Evolutionary conservation across 2,113 vertebrate species (phyloP), one percentile per base, ranked within the genome.

Genomic region (Scatophagus argus): DNA sequence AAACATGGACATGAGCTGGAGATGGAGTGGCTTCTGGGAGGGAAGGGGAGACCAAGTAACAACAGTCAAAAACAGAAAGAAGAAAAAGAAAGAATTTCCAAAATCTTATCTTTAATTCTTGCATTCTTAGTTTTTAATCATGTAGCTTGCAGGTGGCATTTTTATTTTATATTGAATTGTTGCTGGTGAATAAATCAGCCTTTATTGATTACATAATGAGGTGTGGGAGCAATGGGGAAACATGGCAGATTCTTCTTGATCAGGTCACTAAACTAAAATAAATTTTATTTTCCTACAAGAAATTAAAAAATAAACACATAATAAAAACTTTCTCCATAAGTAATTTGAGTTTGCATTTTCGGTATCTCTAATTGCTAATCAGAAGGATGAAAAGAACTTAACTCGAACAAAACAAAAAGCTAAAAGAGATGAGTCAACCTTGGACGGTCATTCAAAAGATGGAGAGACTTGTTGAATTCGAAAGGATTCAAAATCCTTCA

Each of bases 1-100:
- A 82, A 87, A 86, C 88, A 90, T 87, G 87, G 79, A 87, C 79
- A 83, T 87, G 77, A 87, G 82, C 81, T 75, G 74, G 52, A 75
- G 78, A 77, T 73, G 73, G n/a, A n/a, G n/a, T 67, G 46, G 60
- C 55, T 54, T 52, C 68, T 19, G 56, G 36, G 51, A 61, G 59
- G 56, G 52, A 34, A 19, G 19, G 13, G 0, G 31, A 9, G 19
- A 27, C 8, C 21, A 49, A 49, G 73, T 7, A 70, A 59, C 9
- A 3, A 68, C 43, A 49, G 69, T 11, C 56, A 55, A 36, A 75
- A 55, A 76, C 10, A 41, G 34, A 60, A 8, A 49, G 31, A 29
- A 25, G 44, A 19, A 16, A 59, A 19, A 58, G n/a, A 14, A 41
- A 47, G 14, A 41, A 60, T 19, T 23, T 75, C 0, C 27, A 6